These are phyloP conservation scores for Candidula unifasciata DNA, from an alignment of 2,888 invertebrate genomes.

Conservation along the genomic window DNA sequence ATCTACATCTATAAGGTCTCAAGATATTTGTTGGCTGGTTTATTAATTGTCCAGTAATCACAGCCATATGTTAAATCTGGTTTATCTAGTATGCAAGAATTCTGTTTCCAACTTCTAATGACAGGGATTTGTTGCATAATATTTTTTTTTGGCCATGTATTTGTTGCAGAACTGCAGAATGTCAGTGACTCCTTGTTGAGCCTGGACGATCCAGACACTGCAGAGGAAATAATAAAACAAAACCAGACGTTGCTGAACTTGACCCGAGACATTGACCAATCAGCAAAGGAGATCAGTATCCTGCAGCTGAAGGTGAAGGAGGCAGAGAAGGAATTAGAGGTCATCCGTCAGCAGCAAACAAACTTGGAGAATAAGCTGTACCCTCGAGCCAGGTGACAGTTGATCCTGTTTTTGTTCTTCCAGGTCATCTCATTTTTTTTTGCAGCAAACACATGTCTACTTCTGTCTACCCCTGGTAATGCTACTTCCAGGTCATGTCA, in stretches of 20 bases:
- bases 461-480: too few relatives aligned
- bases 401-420: neutral
- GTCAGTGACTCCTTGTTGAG: neutral
- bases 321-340: neutral
- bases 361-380: neutral
- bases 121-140: too few relatives aligned
- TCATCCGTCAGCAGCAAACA: neutral
- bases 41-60: too few relatives aligned
- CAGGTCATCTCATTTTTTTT: neutral
- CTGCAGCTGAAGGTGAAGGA: neutral
- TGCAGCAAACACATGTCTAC: too few relatives aligned
- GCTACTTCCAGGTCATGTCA: too few relatives aligned
- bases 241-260: neutral
- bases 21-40: too few relatives aligned
- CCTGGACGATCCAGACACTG: neutral
- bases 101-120: too few relatives aligned
- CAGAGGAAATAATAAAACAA: neutral
- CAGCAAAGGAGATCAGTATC: neutral
- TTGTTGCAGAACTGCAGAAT: neutral
- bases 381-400: conserved; percentile 19
- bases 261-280: neutral
- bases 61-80: too few relatives aligned
- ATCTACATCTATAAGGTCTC: too few relatives aligned
- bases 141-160: neutral
- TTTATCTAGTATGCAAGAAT: too few relatives aligned